phyloP scores from a whole-genome alignment of 1,140 invertebrate species.

The Aphidius gifuensis region DNA sequence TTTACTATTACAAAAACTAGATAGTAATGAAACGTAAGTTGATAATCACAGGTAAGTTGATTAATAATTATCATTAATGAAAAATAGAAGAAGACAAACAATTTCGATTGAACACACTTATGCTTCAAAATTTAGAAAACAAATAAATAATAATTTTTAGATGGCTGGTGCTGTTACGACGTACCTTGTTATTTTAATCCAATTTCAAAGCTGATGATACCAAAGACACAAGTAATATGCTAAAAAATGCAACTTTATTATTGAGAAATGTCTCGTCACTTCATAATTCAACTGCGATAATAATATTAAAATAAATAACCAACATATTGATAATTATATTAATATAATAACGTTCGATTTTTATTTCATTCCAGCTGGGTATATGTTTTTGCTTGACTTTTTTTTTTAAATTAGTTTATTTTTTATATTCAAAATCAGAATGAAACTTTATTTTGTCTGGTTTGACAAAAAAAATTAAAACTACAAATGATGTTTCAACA shows the following conservation, averaged over 20 bases:
- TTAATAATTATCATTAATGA: no score
- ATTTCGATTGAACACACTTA: no score
- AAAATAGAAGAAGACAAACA: no score
- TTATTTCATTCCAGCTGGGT: slow-evolving; percentile 16
- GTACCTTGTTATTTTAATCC: slow-evolving; percentile 68
- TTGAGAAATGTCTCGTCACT: slow-evolving; percentile 33
- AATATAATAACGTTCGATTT: not conserved
- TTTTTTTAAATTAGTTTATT: no score
- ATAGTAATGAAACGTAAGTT: no score
- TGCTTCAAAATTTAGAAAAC: no score
- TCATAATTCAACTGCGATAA: slow-evolving; percentile 28
- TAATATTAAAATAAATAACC: slow-evolving; percentile 5
- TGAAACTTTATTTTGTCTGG: no score
- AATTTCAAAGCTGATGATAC: slow-evolving; percentile 58
- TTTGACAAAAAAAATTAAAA: no score
- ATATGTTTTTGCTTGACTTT: not conserved
- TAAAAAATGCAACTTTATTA: slow-evolving; percentile 37
- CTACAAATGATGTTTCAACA: no score
- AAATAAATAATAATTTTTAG: slow-evolving; percentile 46
- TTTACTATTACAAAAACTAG: slow-evolving; percentile 29
- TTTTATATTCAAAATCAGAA: no score
- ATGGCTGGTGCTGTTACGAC: slow-evolving; percentile 67
- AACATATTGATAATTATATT: no score
- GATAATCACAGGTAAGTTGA: no score
- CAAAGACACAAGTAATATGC: slow-evolving; percentile 30